Conservation (phyloP, 37 sponge, comb jelly and placozoan species). For the Dysidea cf. avara region DNA sequence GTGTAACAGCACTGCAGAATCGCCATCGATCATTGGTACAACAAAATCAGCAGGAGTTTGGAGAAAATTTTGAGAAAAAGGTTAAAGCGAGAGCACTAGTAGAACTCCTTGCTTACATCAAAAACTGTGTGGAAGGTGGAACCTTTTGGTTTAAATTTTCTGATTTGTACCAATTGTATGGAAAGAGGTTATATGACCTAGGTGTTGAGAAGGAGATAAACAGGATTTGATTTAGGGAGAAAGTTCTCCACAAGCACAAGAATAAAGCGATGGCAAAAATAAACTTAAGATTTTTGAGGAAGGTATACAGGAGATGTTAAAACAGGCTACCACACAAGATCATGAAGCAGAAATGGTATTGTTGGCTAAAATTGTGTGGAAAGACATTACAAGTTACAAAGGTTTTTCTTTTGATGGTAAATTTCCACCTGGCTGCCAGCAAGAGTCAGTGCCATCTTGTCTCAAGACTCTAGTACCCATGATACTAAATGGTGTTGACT, state of each 20-base stretch:
- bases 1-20: conserved; percentile 9
- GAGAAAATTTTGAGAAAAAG: neutral
- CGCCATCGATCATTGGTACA: conserved; percentile 6
- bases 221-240: conserved; percentile 10
- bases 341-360: neutral
- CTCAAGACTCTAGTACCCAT: conserved; percentile 11
- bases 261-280: conserved; percentile 25
- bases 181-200: neutral
- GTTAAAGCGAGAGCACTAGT: conserved; percentile 18
- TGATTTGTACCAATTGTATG: conserved; percentile 11
- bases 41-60: neutral
- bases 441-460: conserved; percentile 15
- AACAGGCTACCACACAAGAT: too few relatives aligned
- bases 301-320: conserved; percentile 29
- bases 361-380: conserved; percentile 1
- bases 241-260: conserved; percentile 16
- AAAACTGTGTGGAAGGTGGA: conserved; percentile 18
- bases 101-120: conserved; percentile 4
- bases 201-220: too few relatives aligned
- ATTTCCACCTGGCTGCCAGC: too few relatives aligned
- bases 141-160: conserved; percentile 21
- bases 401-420: too few relatives aligned
- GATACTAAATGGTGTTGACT: too few relatives aligned
- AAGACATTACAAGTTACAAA: too few relatives aligned
- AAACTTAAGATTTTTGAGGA: conserved; percentile 14